phyloP scores from a whole-genome alignment of 1,140 invertebrate genomes.

The Neuroterus valhalla region DNA sequence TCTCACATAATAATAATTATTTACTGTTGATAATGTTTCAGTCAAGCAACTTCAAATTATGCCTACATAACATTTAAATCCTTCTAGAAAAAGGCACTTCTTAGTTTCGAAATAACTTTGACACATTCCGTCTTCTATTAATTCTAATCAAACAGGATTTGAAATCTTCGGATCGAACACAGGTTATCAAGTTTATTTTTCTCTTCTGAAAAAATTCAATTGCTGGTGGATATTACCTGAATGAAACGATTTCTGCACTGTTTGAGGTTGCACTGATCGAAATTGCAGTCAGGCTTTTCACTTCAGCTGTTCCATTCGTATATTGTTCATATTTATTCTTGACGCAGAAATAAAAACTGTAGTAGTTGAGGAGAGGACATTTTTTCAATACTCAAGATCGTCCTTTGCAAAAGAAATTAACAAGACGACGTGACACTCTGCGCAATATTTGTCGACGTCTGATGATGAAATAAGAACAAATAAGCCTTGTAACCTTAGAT shows the following conservation, averaged over 20 bases:
- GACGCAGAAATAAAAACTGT: not conserved
- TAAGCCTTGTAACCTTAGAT: not conserved
- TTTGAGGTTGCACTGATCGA: not conserved
- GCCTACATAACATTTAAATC: too few relatives aligned
- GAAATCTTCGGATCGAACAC: too few relatives aligned
- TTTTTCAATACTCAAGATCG: not conserved
- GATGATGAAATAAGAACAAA: not conserved
- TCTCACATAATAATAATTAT: too few relatives aligned
- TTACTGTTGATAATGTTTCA: too few relatives aligned
- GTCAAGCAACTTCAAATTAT: too few relatives aligned
- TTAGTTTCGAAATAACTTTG: too few relatives aligned
- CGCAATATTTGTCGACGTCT: not conserved
- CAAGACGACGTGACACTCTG: not conserved
- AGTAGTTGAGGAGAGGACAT: not conserved
- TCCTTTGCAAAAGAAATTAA: not conserved
- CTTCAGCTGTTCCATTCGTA: not conserved
- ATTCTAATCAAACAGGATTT: too few relatives aligned
- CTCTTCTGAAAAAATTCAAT: too few relatives aligned
- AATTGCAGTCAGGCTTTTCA: not conserved
- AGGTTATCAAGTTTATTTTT: too few relatives aligned
- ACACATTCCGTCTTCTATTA: too few relatives aligned
- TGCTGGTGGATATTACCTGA: not conserved
- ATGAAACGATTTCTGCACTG: constrained; percentile 1
- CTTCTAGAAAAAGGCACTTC: too few relatives aligned
- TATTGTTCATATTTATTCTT: not conserved